Evolutionary conservation across 2,888 invertebrate genomes (phyloP), one percentile per base, ranked within the genome.

Genomic region (Heliconius ethilla): DNA sequence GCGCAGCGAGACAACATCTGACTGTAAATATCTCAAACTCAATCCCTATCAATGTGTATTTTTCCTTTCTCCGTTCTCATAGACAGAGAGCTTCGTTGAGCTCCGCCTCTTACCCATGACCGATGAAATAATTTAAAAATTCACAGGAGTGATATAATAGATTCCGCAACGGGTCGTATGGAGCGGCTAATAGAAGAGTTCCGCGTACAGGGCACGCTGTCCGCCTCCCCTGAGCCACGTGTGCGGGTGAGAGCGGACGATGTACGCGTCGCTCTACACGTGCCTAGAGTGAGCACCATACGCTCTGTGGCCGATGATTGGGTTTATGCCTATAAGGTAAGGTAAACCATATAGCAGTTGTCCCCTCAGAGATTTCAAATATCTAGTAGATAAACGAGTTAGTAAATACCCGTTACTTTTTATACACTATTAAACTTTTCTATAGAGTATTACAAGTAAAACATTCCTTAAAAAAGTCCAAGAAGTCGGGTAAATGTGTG

Each of bases 81-180:
- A 45, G 15, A 45, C 15, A 45, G 15, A 45, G 45, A 5, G 6
- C 45, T 15, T 3, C 51, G 51, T 51, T 18, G 51, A 45, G 4
- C 45, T 18, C 18, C 18, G 51, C 2, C 18, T 18, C 11, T 11
- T 25, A 13, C 10, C 62, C 10, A 27, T 27, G 27, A 75, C 10
- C 62, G n/a, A 27, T 27, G 27, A 75, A 33, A 69, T 69, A 45
- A 73, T 55, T 72, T 59, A 37, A n/a, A 76, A 18, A 62, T n/a
- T 29, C 27, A 82, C 75, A 95, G 95, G 82, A 90, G 92, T 80
- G 92, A 93, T 75, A 87, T 95, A 22, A 29, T 93, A 22, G 91
- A 93, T 51, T 88, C 89, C 66, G 84, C 88, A 0, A 90, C 90
- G 0, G 93, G 92, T 15, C 86, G 90, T 0, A 90, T 94, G 89